Evolutionary conservation across 2,113 vertebrate genomes (phyloP).

Genomic region (Myrmecophaga tridactyla): DNA sequence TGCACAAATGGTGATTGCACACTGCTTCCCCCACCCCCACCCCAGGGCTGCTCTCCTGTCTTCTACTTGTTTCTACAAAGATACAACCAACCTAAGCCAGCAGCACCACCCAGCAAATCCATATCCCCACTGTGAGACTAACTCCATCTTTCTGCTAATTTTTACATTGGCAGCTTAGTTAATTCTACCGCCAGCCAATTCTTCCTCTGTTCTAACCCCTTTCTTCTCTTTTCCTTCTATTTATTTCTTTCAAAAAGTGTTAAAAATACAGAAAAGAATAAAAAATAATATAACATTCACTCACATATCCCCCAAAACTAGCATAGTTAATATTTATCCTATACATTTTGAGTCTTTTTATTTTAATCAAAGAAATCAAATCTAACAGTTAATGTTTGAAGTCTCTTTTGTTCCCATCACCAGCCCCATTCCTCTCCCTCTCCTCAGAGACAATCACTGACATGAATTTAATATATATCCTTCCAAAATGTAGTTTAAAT

Average conservation of each 20-base stretch:
- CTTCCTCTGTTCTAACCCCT: background rate
- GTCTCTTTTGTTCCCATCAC: slow-evolving; percentile 27
- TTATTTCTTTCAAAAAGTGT: slow-evolving; percentile 38
- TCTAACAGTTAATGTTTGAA: background rate
- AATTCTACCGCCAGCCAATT: background rate
- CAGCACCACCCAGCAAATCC: background rate
- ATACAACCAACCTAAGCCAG: background rate
- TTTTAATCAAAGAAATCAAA: slow-evolving; percentile 56
- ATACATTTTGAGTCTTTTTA: slow-evolving; percentile 19
- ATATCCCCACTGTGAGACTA: rapidly evolving
- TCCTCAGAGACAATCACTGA: background rate
- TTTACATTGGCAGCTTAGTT: background rate
- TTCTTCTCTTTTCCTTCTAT: background rate
- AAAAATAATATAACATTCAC: slow-evolving; percentile 14
- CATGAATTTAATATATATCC: background rate
- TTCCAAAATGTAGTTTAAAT: background rate
- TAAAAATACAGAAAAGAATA: slow-evolving; percentile 43
- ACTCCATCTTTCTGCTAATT: background rate
- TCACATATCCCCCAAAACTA: slow-evolving; percentile 16
- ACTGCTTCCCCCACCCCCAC: no score
- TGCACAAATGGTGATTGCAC: rapidly evolving
- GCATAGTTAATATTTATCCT: slow-evolving; percentile 36
- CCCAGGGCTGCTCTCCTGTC: background rate
- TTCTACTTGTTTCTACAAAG: background rate
- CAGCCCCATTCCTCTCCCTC: background rate